These are phyloP conservation scores for Zaprionus ghesquierei DNA, from an alignment of 1,140 invertebrate genomes.

Conservation along the genomic window DNA sequence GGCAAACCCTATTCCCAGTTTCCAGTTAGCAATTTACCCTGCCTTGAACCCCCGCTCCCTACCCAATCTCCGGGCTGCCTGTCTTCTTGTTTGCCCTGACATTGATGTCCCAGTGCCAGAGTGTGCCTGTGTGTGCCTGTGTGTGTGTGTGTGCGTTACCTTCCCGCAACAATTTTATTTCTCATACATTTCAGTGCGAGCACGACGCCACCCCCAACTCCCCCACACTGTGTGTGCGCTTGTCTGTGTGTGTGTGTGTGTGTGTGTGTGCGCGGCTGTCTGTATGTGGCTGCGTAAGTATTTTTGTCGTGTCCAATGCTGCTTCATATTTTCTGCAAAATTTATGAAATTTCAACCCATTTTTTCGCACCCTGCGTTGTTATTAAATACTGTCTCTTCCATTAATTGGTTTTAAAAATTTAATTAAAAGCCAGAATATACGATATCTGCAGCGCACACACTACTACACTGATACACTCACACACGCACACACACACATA, in stretches of 20 bases:
- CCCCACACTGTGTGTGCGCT: constrained; percentile 11
- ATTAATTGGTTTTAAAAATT: constrained; percentile 73
- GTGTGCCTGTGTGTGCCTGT: constrained; percentile 9
- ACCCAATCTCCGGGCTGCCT: constrained; percentile 19
- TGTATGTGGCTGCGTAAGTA: background rate
- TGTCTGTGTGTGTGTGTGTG: background rate
- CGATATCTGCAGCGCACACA: constrained; percentile 26
- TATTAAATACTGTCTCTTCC: constrained; percentile 69
- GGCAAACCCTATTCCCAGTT: constrained; percentile 50
- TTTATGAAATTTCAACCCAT: constrained; percentile 75
- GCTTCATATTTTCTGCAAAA: constrained; percentile 75
- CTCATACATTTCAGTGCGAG: constrained; percentile 50
- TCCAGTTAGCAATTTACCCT: background rate
- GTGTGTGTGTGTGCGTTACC: constrained; percentile 46
- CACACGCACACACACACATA: background rate
- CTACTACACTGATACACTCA: background rate
- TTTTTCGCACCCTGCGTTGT: constrained; percentile 43
- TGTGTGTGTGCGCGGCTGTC: constrained; percentile 7
- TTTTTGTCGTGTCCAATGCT: constrained; percentile 41
- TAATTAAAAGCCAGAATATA: constrained; percentile 68
- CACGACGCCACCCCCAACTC: background rate
- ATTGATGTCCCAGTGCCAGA: constrained; percentile 59
- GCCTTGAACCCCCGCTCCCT: background rate
- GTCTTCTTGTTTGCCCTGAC: constrained; percentile 55
- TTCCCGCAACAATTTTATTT: constrained; percentile 72